Evolutionary conservation across 2,797 vertebrate genomes (phyloP).

Genomic region (Cyclopterus lumpus): DNA sequence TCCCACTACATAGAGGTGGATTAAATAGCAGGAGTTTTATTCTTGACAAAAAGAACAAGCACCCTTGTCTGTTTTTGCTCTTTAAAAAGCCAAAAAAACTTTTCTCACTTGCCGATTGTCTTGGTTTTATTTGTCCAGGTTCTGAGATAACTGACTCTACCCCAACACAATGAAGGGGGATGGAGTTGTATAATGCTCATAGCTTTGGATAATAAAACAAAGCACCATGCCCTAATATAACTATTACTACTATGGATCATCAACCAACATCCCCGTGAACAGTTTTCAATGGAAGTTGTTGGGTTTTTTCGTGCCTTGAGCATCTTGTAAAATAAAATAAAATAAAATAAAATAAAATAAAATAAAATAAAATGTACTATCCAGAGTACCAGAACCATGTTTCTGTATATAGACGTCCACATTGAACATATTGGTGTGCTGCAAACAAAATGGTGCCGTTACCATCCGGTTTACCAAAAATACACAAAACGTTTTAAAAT

Average conservation of each 20-base stretch:
- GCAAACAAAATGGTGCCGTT: not conserved
- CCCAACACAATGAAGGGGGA: not conserved
- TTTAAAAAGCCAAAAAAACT: not conserved
- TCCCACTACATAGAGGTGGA: constrained; percentile 3
- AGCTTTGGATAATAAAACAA: not conserved
- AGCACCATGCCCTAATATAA: not conserved
- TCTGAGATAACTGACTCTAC: not conserved
- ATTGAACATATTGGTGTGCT: not conserved
- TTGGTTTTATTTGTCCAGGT: not conserved
- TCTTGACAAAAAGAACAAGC: not conserved
- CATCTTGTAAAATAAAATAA: no score
- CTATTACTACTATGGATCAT: not conserved
- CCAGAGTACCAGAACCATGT: not conserved
- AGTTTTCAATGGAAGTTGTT: not conserved
- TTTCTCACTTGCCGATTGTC: not conserved
- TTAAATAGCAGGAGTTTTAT: constrained; percentile 1
- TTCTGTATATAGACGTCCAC: not conserved
- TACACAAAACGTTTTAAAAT: not conserved
- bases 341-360: no score
- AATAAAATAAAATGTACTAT: not conserved
- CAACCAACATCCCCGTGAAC: not conserved
- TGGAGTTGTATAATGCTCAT: not conserved
- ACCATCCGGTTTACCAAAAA: not conserved
- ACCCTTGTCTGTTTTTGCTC: not conserved
- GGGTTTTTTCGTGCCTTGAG: no score